A percentile compares a stretch with the other conserved stretches of the same genome.
These are phyloP conservation scores for Sinocyclocheilus anshuiensis DNA, from an alignment of 2,113 vertebrate genomes.

Conservation along the genomic window DNA sequence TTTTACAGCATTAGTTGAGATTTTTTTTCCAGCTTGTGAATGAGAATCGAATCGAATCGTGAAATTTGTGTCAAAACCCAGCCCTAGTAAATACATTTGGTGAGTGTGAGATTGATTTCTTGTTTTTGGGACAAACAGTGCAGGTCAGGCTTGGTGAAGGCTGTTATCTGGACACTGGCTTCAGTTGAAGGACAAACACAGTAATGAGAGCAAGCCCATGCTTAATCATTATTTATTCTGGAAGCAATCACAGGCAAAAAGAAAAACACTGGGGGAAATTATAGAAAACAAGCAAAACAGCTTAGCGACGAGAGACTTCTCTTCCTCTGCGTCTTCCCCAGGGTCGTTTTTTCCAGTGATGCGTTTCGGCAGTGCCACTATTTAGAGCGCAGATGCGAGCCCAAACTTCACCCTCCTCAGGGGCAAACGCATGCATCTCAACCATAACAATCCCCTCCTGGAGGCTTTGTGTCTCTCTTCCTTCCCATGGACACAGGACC, in stretches of 20 bases:
- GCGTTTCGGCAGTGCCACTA: constrained; percentile 38
- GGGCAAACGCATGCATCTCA: constrained; percentile 29
- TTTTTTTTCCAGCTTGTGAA: too few species aligned
- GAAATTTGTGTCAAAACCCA: too few species aligned
- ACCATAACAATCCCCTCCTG: constrained; percentile 41
- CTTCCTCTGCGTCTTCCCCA: constrained; percentile 14
- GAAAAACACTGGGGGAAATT: constrained; percentile 40
- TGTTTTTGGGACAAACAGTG: not conserved
- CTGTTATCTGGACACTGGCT: constrained; percentile 19
- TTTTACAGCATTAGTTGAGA: too few species aligned
- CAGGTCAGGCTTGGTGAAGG: not conserved
- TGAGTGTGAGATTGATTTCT: not conserved
- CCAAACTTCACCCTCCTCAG: constrained; percentile 16
- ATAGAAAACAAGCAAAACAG: constrained; percentile 19
- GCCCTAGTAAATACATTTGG: not conserved
- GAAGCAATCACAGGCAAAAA: constrained; percentile 27
- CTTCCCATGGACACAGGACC: constrained; percentile 63
- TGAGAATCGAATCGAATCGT: too few species aligned
- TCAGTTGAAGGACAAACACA: constrained; percentile 49
- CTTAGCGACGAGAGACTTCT: constrained; percentile 47
- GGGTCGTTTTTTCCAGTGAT: constrained; percentile 13
- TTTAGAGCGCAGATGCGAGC: not conserved
- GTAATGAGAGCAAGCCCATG: constrained; percentile 43
- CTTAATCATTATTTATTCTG: constrained; percentile 48
- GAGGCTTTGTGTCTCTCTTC: constrained; percentile 61